phyloP scores from a whole-genome alignment of 1,140 invertebrate species.

The Drosophila grimshawi region DNA sequence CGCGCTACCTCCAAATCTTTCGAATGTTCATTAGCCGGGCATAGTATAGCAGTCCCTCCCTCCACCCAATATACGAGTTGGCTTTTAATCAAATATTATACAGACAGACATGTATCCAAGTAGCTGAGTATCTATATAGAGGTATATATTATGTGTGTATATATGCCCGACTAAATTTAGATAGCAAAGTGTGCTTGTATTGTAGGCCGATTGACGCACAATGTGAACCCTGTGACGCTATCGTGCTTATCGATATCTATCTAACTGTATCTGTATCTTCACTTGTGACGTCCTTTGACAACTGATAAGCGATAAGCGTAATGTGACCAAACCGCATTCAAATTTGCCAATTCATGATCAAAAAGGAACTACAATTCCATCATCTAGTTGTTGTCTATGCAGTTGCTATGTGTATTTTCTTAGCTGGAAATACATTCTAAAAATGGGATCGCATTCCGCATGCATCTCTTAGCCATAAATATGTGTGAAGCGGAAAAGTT shows the following conservation, averaged over 20 bases:
- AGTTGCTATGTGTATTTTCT: background rate
- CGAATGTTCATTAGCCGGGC: slow-evolving; percentile 60
- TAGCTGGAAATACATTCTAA: slow-evolving; percentile 1
- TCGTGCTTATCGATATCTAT: slow-evolving; percentile 39
- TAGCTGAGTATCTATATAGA: slow-evolving; percentile 16
- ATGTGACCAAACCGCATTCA: background rate
- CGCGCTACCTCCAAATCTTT: slow-evolving; percentile 31
- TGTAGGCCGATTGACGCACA: slow-evolving; percentile 70
- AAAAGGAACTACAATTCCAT: background rate
- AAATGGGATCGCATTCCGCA: slow-evolving; percentile 3
- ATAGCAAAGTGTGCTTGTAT: slow-evolving; percentile 30
- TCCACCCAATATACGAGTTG: slow-evolving; percentile 1
- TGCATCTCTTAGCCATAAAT: background rate
- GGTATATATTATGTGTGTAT: slow-evolving; percentile 42
- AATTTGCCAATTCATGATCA: background rate
- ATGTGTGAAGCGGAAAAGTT: slow-evolving; percentile 1
- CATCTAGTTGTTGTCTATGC: slow-evolving; percentile 6
- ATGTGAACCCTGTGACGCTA: slow-evolving; percentile 44
- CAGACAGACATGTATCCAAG: slow-evolving; percentile 8
- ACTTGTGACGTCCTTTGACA: slow-evolving; percentile 28
- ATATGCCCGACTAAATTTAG: slow-evolving; percentile 42
- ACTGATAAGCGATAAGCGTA: slow-evolving; percentile 46
- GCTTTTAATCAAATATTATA: slow-evolving; percentile 59
- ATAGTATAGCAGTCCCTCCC: slow-evolving; percentile 32
- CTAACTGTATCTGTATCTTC: slow-evolving; percentile 16